Base-by-base conservation (phyloP, 2,888 invertebrate species). In the Eristalinus aeneus region DNA sequence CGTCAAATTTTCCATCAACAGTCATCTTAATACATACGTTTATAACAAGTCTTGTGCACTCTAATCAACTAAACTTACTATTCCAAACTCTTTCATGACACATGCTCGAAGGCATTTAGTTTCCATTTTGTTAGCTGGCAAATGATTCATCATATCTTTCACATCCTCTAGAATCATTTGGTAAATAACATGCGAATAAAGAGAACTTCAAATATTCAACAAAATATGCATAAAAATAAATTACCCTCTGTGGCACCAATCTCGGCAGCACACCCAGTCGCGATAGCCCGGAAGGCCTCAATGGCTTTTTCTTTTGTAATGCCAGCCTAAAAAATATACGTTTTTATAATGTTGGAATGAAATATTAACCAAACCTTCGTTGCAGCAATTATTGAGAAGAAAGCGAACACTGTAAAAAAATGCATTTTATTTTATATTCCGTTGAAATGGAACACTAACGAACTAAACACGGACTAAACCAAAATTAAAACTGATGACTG, bases 51-150 rank as follows among this genome's bases (percentile, higher is more conserved):
- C n/a, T 39, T 39, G n/a, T n/a, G 5, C 12, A 39, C 2, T n/a
- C n/a, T 27, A 5, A 46, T 16, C 5, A n/a, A n/a, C 5, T 16
- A 5, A 16, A 16, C 90, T 88, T 89, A 93, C 93, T 63, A 92
- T 88, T 9, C 90, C 89, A 9, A 91, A 88, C 87, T 91, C 91
- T 82, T 91, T 91, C 89, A 92, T 89, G 22, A 91, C 72, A 78
- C 93, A 93, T 56, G 91, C 90, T 2, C 89, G 90, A 72, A 93
- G 84, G 68, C 93, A 93, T 84, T 92, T 92, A 12, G 89, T 91
- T 63, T 90, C 91, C 5, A 76, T 88, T 6, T 89, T 89, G 4
- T 75, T 82, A 16, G 90, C 89, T 0, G 89, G 77, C 60, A 90
- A 87, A 64, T 91, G 89, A 23, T 89, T 89, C 16, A 91, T 69